phyloP scores from a whole-genome alignment of 2,888 invertebrate genomes.

The Meganola albula region DNA sequence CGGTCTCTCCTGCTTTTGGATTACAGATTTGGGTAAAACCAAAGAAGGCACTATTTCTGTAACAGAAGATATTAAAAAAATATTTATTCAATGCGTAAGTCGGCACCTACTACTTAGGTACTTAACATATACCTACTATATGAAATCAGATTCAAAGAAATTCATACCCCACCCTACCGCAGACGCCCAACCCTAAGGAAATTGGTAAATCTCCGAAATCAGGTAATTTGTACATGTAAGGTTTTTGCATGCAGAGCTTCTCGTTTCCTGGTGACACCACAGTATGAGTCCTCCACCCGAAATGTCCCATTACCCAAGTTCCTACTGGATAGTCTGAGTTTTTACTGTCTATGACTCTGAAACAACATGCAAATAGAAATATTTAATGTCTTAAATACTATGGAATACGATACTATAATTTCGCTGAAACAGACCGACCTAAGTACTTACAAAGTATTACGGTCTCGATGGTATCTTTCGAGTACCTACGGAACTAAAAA shows the following conservation, averaged over 20 bases:
- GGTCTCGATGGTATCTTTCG: too few relatives aligned
- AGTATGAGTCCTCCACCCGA: slow-evolving; percentile 83
- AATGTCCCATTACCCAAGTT: slow-evolving; percentile 76
- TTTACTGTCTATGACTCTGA: slow-evolving; percentile 81
- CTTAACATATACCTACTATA: too few relatives aligned
- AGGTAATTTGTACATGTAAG: slow-evolving; percentile 60
- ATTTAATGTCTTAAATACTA: too few relatives aligned
- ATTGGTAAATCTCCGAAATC: slow-evolving; percentile 76
- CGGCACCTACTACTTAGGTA: too few relatives aligned
- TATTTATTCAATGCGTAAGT: too few relatives aligned
- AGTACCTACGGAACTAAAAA: too few relatives aligned
- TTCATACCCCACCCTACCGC: slow-evolving; percentile 82
- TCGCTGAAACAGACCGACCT: too few relatives aligned
- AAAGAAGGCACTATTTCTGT: slow-evolving; percentile 83
- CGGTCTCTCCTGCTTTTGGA: slow-evolving; percentile 82
- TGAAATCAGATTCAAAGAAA: not conserved
- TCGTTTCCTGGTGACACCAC: slow-evolving; percentile 59
- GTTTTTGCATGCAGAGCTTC: slow-evolving; percentile 39
- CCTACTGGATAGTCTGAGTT: slow-evolving; percentile 79
- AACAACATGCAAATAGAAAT: too few relatives aligned
- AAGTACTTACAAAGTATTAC: too few relatives aligned
- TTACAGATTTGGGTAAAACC: slow-evolving; percentile 82
- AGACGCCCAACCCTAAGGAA: slow-evolving; percentile 78
- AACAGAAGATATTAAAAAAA: too few relatives aligned
- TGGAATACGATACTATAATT: too few relatives aligned